Conservation (phyloP, 2,888 invertebrate genomes). For the Yponomeuta malinellus region DNA sequence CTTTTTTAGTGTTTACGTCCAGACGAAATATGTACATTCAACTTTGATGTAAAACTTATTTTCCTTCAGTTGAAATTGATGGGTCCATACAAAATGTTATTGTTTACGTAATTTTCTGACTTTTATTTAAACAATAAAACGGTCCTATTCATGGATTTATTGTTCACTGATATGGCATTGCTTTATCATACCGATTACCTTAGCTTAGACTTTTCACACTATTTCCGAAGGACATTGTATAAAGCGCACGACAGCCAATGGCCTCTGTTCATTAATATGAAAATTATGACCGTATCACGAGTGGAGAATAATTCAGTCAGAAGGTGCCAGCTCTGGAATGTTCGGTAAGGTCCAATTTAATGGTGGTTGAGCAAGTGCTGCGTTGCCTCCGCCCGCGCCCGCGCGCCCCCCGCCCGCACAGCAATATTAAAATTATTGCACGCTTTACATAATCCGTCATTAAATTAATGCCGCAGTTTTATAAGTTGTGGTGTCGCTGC, state of each 20-base stretch:
- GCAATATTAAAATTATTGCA: conserved; percentile 47
- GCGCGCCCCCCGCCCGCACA: conserved; percentile 29
- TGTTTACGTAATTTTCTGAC: no score
- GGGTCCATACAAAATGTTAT: no score
- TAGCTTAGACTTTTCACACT: no score
- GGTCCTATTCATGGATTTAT: no score
- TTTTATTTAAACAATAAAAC: no score
- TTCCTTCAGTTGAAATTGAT: no score
- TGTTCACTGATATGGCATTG: no score
- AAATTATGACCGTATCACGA: conserved; percentile 15
- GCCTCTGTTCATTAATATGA: conserved; percentile 13
- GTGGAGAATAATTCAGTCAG: conserved; percentile 44
- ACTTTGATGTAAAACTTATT: no score
- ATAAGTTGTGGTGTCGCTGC: conserved; percentile 14
- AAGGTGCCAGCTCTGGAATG: conserved; percentile 26
- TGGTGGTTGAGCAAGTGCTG: conserved; percentile 69
- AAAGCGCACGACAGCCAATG: background rate
- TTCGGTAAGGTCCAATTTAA: conserved; percentile 67
- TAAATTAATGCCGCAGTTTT: conserved; percentile 25
- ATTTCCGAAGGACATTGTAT: background rate
- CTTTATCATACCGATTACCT: no score
- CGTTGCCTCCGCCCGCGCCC: conserved; percentile 34
- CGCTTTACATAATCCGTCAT: conserved; percentile 31
- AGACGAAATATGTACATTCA: no score
- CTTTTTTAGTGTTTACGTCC: no score